Conservation (phyloP, 2,888 invertebrate genomes). For the Tenodera sinensis region DNA sequence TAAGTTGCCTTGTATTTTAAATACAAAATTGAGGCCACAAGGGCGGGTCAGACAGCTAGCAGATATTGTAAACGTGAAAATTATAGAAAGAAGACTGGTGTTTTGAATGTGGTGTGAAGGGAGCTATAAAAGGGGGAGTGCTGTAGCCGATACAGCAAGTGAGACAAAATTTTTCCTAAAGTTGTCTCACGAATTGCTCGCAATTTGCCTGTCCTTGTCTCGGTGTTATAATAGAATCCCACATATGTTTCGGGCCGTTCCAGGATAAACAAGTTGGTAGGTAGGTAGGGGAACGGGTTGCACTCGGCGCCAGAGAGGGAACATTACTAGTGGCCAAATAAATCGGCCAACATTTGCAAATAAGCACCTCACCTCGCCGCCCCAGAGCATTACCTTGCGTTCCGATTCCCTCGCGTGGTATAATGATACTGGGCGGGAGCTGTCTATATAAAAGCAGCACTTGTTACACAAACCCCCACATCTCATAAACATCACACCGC, state of each 20-base stretch:
- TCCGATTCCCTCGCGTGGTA: conserved; percentile 12
- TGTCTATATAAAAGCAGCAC: background rate
- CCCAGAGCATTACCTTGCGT: conserved; percentile 8
- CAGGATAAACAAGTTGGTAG: conserved; percentile 9
- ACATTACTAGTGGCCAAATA: conserved; percentile 37
- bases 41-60: too few relatives aligned
- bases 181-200: background rate
- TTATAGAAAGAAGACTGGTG: background rate
- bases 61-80: too few relatives aligned
- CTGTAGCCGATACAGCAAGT: background rate
- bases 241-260: background rate
- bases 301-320: background rate
- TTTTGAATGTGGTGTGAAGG: background rate
- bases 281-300: background rate
- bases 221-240: background rate
- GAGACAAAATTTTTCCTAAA: background rate
- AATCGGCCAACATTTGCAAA: conserved; percentile 52
- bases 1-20: too few relatives aligned
- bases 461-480: background rate
- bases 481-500: conserved; percentile 27
- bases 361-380: conserved; percentile 42
- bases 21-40: too few relatives aligned
- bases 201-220: background rate
- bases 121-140: background rate
- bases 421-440: conserved; percentile 23